A percentile compares a stretch with the other conserved stretches of the same genome.
phyloP scores from a whole-genome alignment of 64 coral and sea anemone species.

The Cladopsammia gracilis region DNA sequence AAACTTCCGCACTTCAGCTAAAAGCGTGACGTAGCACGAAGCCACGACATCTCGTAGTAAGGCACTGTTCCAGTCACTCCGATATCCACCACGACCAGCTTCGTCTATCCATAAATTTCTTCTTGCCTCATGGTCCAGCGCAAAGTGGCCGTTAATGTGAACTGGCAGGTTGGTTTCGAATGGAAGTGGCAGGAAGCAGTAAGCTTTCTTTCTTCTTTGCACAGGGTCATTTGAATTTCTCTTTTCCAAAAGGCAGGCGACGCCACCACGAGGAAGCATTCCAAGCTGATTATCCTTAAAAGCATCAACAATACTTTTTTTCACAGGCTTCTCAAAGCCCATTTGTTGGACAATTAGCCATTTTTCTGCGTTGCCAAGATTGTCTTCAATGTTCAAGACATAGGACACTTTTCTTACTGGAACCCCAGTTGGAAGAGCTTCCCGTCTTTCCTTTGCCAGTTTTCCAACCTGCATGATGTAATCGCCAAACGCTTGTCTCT shows the following conservation, averaged over 20 bases:
- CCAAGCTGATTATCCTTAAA: constrained; percentile 63
- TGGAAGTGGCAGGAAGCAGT: constrained; percentile 86
- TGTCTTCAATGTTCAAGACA: constrained; percentile 53
- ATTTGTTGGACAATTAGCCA: constrained; percentile 79
- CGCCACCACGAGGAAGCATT: constrained; percentile 79
- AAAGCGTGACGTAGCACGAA: constrained; percentile 71
- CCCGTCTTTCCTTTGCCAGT: background rate
- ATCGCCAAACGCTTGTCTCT: constrained; percentile 40
- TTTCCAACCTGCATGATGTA: constrained; percentile 42
- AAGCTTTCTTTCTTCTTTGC: constrained; percentile 50
- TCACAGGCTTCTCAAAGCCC: constrained; percentile 66
- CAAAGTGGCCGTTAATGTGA: constrained; percentile 92
- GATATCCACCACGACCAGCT: constrained; percentile 26
- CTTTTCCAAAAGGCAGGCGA: constrained; percentile 43
- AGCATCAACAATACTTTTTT: constrained; percentile 21
- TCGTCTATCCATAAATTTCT: constrained; percentile 66
- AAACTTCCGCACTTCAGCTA: constrained; percentile 51
- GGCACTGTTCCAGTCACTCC: constrained; percentile 73
- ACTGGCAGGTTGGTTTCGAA: constrained; percentile 76
- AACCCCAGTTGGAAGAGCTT: constrained; percentile 2
- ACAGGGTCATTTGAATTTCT: background rate
- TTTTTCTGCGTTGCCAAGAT: constrained; percentile 15
- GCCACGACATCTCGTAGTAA: constrained; percentile 65
- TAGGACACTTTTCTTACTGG: constrained; percentile 51
- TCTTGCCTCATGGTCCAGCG: constrained; percentile 83